Evolutionary conservation across 2,888 invertebrate species (phyloP).

Genomic region (Invenusta paracnida): DNA sequence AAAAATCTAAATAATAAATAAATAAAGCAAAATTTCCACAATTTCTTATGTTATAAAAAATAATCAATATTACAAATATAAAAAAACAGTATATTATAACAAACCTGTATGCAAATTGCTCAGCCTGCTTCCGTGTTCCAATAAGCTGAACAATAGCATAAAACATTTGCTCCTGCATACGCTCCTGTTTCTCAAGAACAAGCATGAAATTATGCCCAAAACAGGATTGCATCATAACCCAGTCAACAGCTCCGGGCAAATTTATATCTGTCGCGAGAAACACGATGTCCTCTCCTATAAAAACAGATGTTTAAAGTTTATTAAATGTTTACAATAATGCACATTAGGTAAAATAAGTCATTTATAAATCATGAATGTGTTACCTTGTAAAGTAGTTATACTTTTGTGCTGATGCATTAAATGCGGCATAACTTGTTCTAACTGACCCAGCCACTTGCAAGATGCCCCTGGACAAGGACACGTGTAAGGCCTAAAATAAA

Average conservation of each 20-base stretch:
- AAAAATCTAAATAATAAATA: too few relatives aligned
- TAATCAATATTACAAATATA: too few relatives aligned
- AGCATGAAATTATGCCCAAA: conserved; percentile 99
- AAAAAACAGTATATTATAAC: conserved; percentile 18
- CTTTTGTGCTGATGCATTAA: conserved; percentile 83
- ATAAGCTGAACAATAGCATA: conserved; percentile 95
- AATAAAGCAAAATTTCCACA: too few relatives aligned
- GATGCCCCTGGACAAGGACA: conserved; percentile 99
- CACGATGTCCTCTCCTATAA: conserved; percentile 87
- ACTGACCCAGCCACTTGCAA: conserved; percentile 96
- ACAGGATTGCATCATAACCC: conserved; percentile 99
- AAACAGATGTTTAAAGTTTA: neutral
- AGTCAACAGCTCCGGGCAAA: conserved; percentile 95
- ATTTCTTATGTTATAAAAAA: too few relatives aligned
- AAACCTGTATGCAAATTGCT: conserved; percentile 94
- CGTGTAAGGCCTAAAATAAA: conserved; percentile 74
- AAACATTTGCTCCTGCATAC: conserved; percentile 52
- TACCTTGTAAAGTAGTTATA: conserved; percentile 90
- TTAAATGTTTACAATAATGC: neutral
- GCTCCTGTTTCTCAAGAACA: conserved; percentile 78
- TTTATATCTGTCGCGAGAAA: conserved; percentile 99
- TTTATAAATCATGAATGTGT: too few relatives aligned
- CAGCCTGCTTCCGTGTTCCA: conserved; percentile 95
- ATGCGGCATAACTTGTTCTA: conserved; percentile 97
- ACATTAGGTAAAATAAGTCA: too few relatives aligned